Conservation (phyloP, 2,888 invertebrate species). For the Diaphora mendica region DNA sequence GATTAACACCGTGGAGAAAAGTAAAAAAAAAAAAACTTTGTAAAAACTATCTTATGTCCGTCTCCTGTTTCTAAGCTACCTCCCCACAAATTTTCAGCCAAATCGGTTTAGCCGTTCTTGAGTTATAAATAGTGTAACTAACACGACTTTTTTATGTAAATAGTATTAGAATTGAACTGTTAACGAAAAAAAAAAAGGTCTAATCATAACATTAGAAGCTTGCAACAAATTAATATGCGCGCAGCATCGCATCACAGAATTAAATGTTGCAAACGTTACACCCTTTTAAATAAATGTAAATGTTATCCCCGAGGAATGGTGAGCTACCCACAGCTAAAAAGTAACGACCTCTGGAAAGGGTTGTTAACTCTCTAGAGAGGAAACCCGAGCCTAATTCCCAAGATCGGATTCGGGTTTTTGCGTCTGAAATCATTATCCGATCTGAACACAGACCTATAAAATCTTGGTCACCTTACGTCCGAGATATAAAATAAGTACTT, state of each 20-base stretch:
- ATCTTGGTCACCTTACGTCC: slow-evolving; percentile 39
- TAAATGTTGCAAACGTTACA: slow-evolving; percentile 59
- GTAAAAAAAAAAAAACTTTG: too few species aligned
- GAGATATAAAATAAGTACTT: slow-evolving; percentile 33
- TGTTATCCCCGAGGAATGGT: slow-evolving; percentile 53
- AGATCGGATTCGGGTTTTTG: slow-evolving; percentile 56
- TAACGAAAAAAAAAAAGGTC: neutral
- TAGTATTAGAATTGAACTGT: neutral
- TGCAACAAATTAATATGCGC: slow-evolving; percentile 45
- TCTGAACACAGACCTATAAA: slow-evolving; percentile 55
- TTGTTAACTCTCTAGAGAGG: slow-evolving; percentile 57
- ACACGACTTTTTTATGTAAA: too few species aligned
- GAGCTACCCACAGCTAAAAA: slow-evolving; percentile 60
- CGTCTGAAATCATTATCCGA: slow-evolving; percentile 62
- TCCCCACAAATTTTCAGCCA: too few species aligned
- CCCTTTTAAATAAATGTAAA: slow-evolving; percentile 64
- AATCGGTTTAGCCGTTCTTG: too few species aligned
- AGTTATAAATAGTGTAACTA: too few species aligned
- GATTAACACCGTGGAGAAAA: too few species aligned
- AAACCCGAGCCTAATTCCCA: slow-evolving; percentile 56
- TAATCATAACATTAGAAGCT: slow-evolving; percentile 1
- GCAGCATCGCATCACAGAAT: slow-evolving; percentile 51
- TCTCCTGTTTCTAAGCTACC: too few species aligned
- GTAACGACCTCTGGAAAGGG: slow-evolving; percentile 62
- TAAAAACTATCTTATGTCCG: too few species aligned